phyloP scores from a whole-genome alignment of 2,888 invertebrate species.

The Ariolimax columbianus region DNA sequence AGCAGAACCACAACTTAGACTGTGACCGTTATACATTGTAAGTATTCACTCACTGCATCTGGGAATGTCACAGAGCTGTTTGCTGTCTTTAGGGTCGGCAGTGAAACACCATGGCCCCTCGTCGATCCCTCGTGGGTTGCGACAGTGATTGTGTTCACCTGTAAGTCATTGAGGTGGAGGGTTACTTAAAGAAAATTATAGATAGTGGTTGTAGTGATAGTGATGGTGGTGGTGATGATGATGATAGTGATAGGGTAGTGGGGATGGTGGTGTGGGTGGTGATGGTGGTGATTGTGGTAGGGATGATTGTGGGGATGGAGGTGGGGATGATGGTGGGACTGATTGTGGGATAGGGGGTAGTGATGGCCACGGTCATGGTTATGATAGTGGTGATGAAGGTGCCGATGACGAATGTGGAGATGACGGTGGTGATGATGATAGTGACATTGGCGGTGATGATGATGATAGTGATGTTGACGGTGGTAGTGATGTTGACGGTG shows the following conservation, averaged over 20 bases:
- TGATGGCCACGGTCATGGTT: no score
- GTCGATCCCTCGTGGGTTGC: slow-evolving; percentile 92
- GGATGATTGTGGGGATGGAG: no score
- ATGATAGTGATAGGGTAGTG: background rate
- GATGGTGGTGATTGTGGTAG: background rate
- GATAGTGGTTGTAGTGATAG: background rate
- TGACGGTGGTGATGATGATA: no score
- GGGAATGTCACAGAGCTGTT: slow-evolving; percentile 91
- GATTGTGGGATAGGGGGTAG: no score
- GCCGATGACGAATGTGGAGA: no score
- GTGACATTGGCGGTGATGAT: no score
- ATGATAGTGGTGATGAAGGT: no score
- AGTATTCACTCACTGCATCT: slow-evolving; percentile 85
- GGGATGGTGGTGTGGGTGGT: background rate
- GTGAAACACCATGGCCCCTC: slow-evolving; percentile 92
- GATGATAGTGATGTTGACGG: no score
- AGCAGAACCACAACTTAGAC: no score
- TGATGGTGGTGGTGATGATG: background rate
- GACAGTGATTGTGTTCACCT: slow-evolving; percentile 89
- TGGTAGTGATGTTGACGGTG: background rate
- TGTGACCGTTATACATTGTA: no score
- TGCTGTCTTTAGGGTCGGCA: slow-evolving; percentile 82
- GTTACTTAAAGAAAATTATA: background rate
- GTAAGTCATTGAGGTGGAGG: background rate
- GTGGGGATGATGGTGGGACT: no score